Conservation (phyloP, 2,888 invertebrate species). For the Zeuzera pyrina region DNA sequence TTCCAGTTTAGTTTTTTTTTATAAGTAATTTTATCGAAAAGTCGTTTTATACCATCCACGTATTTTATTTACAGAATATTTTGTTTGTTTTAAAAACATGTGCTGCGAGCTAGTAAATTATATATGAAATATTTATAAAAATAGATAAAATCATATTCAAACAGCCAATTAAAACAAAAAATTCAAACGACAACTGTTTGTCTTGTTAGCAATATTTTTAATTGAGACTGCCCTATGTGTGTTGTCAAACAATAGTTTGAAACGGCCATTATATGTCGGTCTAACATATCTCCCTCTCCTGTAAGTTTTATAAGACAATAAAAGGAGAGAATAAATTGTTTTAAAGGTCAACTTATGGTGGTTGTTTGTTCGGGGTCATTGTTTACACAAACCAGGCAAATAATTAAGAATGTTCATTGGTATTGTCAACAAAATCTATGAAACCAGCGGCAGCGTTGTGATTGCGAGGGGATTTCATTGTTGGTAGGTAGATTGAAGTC, state of each 20-base stretch:
- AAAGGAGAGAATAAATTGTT: conserved; percentile 10
- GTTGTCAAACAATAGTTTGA: conserved; percentile 54
- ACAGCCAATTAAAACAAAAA: conserved; percentile 60
- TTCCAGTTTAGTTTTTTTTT: too few relatives aligned
- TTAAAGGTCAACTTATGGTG: conserved; percentile 28
- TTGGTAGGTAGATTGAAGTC: too few relatives aligned
- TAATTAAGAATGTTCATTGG: conserved; percentile 71
- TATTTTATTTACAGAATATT: not conserved
- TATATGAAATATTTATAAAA: conserved; percentile 30
- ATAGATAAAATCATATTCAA: conserved; percentile 41
- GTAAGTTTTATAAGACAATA: conserved; percentile 6
- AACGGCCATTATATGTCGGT: conserved; percentile 26
- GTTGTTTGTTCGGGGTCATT: conserved; percentile 44
- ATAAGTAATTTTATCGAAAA: not conserved
- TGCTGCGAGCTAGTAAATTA: too few relatives aligned
- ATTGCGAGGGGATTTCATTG: conserved; percentile 42
- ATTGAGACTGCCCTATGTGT: conserved; percentile 57
- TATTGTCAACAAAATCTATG: conserved; percentile 61
- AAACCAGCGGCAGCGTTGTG: conserved; percentile 30
- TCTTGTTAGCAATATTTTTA: conserved; percentile 67
- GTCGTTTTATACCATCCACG: not conserved
- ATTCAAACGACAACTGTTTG: conserved; percentile 62
- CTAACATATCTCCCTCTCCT: conserved; percentile 16
- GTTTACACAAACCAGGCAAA: conserved; percentile 63
- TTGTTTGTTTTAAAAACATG: not conserved